These are phyloP conservation scores for Cydia splendana DNA, from an alignment of 1,140 invertebrate genomes.

Conservation along the genomic window DNA sequence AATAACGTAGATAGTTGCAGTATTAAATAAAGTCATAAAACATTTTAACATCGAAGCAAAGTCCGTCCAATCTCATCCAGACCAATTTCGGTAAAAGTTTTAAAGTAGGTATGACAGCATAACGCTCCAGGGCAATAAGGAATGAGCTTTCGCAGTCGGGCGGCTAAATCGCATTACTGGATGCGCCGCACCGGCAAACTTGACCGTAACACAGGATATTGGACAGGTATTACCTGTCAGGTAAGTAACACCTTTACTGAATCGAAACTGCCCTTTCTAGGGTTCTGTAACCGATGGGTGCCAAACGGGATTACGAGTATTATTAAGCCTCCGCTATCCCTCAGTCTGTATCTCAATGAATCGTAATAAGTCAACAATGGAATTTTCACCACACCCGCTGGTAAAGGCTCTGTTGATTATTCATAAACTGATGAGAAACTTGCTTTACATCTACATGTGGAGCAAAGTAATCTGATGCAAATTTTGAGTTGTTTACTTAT, in stretches of 20 bases:
- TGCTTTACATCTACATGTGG: too few relatives aligned
- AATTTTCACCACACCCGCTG: too few relatives aligned
- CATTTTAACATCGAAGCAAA: background rate
- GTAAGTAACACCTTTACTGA: background rate
- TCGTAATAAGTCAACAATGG: background rate
- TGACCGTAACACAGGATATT: slow-evolving; percentile 1
- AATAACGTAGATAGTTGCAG: too few relatives aligned
- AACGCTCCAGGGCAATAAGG: slow-evolving; percentile 12
- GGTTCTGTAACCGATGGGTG: too few relatives aligned
- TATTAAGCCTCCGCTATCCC: background rate
- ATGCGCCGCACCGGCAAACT: slow-evolving; percentile 6
- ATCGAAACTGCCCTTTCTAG: background rate
- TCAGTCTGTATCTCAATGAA: background rate
- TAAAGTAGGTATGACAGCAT: slow-evolving; percentile 1
- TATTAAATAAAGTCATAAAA: background rate
- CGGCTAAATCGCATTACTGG: slow-evolving; percentile 9
- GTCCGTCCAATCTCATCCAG: background rate
- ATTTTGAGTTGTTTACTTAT: too few relatives aligned
- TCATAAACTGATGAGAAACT: too few relatives aligned
- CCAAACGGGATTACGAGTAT: background rate
- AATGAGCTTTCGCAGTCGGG: background rate
- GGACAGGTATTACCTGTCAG: too few relatives aligned
- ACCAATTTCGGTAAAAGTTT: slow-evolving; percentile 13
- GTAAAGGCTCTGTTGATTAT: too few relatives aligned
- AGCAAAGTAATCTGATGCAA: too few relatives aligned